Evolutionary conservation across 2,888 invertebrate species (phyloP).

Genomic region (Endomychus coccineus): DNA sequence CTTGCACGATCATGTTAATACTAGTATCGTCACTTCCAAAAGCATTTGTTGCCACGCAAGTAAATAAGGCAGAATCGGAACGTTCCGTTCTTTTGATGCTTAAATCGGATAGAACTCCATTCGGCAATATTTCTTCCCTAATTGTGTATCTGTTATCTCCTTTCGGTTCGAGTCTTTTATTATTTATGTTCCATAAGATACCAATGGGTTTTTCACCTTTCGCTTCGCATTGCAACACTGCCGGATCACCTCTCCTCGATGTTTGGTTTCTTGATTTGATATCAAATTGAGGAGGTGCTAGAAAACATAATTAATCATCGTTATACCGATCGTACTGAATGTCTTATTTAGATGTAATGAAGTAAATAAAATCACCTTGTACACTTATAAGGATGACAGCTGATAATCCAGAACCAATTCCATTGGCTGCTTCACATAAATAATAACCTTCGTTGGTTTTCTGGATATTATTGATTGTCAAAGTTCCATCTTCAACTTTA

Average conservation of each 20-base stretch:
- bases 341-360: no score
- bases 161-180: slow-evolving; percentile 83
- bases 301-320: slow-evolving; percentile 20
- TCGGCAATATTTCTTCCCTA: slow-evolving; percentile 78
- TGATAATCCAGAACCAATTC: slow-evolving; percentile 89
- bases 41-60: slow-evolving; percentile 88
- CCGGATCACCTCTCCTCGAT: slow-evolving; percentile 81
- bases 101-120: slow-evolving; percentile 80
- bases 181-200: slow-evolving; percentile 92
- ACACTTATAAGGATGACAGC: slow-evolving; percentile 91
- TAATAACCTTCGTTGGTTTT: slow-evolving; percentile 93
- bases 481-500: slow-evolving; percentile 88
- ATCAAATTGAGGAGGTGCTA: slow-evolving; percentile 89
- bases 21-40: slow-evolving; percentile 93
- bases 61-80: slow-evolving; percentile 81
- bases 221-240: slow-evolving; percentile 85
- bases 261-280: slow-evolving; percentile 88
- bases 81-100: slow-evolving; percentile 86
- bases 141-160: slow-evolving; percentile 83
- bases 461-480: slow-evolving; percentile 82
- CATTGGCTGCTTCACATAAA: slow-evolving; percentile 92
- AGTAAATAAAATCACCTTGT: slow-evolving; percentile 57
- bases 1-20: slow-evolving; percentile 91
- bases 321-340: no score
- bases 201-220: slow-evolving; percentile 93